These are phyloP conservation scores for Acronicta alni DNA, from an alignment of 2,888 invertebrate genomes.

Conservation along the genomic window DNA sequence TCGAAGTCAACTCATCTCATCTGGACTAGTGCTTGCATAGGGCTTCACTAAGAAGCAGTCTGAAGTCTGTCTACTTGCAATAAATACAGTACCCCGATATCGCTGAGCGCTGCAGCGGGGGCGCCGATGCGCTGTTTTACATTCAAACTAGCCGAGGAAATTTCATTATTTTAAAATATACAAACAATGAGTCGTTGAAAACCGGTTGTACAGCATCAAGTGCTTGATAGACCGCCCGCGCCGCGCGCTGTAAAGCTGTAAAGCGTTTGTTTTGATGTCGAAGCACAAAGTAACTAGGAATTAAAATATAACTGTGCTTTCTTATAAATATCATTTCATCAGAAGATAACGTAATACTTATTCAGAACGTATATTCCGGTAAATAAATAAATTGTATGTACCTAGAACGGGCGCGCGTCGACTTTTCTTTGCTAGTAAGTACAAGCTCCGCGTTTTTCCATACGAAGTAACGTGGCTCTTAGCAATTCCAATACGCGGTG, in stretches of 20 bases:
- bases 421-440: conserved; percentile 31
- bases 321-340: background rate
- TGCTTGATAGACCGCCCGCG: background rate
- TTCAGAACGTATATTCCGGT: conserved; percentile 3
- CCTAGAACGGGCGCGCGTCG: conserved; percentile 1
- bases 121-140: conserved; percentile 32
- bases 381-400: background rate
- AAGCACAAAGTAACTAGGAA: conserved; percentile 4
- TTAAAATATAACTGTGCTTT: background rate
- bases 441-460: conserved; percentile 27
- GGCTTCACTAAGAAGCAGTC: conserved; percentile 40
- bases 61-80: conserved; percentile 13
- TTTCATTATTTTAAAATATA: conserved; percentile 40
- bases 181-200: conserved; percentile 21
- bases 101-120: conserved; percentile 18
- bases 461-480: conserved; percentile 35
- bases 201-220: background rate
- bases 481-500: conserved; percentile 27
- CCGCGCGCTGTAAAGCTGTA: background rate
- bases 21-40: conserved; percentile 48
- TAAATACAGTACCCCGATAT: conserved; percentile 11
- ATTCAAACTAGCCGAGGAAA: conserved; percentile 24
- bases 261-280: conserved; percentile 8
- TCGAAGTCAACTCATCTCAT: conserved; percentile 49
- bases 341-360: background rate